Conservation (phyloP, 2,113 vertebrate genomes). For the Lota lota region DNA sequence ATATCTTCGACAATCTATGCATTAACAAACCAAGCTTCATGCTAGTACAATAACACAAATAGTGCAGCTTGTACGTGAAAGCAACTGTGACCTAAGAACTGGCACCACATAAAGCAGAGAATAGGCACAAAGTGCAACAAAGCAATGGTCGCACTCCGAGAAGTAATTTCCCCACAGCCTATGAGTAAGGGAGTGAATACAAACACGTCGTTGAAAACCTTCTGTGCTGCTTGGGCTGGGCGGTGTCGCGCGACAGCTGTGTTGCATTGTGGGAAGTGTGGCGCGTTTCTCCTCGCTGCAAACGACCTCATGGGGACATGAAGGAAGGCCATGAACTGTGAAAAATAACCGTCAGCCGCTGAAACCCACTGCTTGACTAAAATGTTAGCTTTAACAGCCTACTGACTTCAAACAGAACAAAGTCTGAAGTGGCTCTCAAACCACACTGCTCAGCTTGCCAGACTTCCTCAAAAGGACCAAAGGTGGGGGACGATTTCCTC, state of each 20-base stretch:
- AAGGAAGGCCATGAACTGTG: constrained; percentile 68
- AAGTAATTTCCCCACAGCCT: too few species aligned
- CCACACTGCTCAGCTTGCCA: constrained; percentile 11
- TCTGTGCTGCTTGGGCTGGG: constrained; percentile 16
- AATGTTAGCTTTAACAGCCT: constrained; percentile 26
- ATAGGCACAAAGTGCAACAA: too few species aligned
- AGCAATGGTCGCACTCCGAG: too few species aligned
- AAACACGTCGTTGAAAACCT: constrained; percentile 40
- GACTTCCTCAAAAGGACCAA: constrained; percentile 57
- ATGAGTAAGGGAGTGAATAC: neutral
- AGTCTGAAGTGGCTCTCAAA: constrained; percentile 37
- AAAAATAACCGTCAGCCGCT: neutral
- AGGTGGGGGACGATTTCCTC: constrained; percentile 33
- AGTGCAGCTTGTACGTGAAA: neutral
- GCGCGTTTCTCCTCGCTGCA: constrained; percentile 7
- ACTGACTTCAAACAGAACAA: constrained; percentile 47
- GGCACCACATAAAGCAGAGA: neutral
- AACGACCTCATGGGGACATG: constrained; percentile 57
- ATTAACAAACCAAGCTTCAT: too few species aligned
- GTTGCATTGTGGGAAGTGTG: neutral
- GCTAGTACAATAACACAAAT: too few species aligned
- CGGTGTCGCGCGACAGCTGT: neutral
- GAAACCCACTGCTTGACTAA: neutral
- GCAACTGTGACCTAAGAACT: too few species aligned
- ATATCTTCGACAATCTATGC: too few species aligned